These are phyloP conservation scores for Lutjanus campechanus DNA, from an alignment of 2,797 vertebrate species.

Conservation along the genomic window DNA sequence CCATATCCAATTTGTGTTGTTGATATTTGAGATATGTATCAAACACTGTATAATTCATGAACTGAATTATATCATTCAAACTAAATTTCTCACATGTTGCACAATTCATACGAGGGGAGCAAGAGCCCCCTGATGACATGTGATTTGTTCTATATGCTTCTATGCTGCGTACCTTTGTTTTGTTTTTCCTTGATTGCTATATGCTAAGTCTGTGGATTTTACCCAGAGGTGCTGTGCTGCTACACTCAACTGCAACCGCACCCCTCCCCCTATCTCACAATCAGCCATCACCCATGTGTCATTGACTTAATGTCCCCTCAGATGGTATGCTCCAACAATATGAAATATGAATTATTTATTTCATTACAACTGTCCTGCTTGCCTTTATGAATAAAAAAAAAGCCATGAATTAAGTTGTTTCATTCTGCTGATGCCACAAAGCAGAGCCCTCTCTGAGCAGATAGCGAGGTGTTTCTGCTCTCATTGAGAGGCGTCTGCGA, in stretches of 20 bases:
- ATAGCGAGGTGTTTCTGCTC: conserved; percentile 42
- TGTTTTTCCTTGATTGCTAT: conserved; percentile 12
- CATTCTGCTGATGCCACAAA: conserved; percentile 38
- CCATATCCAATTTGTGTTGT: not conserved
- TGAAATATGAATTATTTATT: conserved; percentile 63
- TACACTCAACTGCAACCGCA: conserved; percentile 23
- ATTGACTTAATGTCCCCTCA: conserved; percentile 60
- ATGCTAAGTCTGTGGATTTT: conserved; percentile 70
- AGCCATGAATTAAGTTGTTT: conserved; percentile 37
- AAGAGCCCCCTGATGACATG: not conserved
- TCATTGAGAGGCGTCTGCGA: conserved; percentile 42
- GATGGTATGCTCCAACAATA: conserved; percentile 51
- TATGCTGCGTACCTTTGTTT: not conserved
- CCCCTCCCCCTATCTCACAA: conserved; percentile 9
- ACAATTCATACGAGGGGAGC: not conserved
- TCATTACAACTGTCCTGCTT: conserved; percentile 27
- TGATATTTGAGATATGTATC: not conserved
- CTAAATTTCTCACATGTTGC: not conserved
- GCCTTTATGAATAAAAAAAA: conserved; percentile 35
- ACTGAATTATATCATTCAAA: not conserved
- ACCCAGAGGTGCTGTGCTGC: conserved; percentile 73
- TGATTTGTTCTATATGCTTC: not conserved
- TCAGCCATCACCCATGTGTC: conserved; percentile 57
- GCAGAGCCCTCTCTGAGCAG: conserved; percentile 1
- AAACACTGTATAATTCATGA: not conserved